Conservation (phyloP, 2,797 vertebrate genomes). For the Leptoclinus maculatus region DNA sequence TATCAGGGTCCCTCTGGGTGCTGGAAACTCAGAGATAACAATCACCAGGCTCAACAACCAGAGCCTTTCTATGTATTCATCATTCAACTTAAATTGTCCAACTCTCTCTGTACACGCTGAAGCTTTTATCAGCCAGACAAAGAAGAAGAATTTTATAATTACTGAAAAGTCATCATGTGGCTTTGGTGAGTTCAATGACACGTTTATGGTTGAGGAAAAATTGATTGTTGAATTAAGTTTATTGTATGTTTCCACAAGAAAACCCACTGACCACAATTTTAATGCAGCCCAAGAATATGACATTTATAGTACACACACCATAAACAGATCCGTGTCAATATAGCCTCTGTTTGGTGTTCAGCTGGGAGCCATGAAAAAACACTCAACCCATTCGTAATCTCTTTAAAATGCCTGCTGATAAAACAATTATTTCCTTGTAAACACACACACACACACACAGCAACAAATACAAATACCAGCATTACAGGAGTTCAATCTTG, state of each 20-base stretch:
- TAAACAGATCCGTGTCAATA: not conserved
- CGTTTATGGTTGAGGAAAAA: not conserved
- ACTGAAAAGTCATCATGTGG: not conserved
- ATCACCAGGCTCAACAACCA: slow-evolving; percentile 24
- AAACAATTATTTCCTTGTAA: slow-evolving; percentile 7
- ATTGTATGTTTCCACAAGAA: not conserved
- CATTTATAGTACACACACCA: not conserved
- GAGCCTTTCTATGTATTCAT: slow-evolving; percentile 13
- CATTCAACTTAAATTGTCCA: slow-evolving; percentile 6
- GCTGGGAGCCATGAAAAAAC: not conserved
- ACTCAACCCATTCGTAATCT: not conserved
- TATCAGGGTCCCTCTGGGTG: slow-evolving; percentile 37
- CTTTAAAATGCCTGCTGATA: slow-evolving; percentile 10
- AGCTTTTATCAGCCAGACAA: slow-evolving; percentile 27
- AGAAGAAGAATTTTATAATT: not conserved
- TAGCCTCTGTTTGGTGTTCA: not conserved
- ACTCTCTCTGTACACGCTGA: not conserved
- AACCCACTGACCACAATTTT: not conserved
- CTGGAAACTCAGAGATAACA: slow-evolving; percentile 25
- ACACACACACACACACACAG: slow-evolving; percentile 1
- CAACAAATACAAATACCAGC: not conserved
- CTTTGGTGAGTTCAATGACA: not conserved
- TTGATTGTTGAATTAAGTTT: not conserved
- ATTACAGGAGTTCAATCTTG: not conserved
- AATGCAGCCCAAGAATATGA: not conserved